Evolutionary conservation across 2,113 vertebrate genomes (phyloP).

Genomic region (Channa maculata): DNA sequence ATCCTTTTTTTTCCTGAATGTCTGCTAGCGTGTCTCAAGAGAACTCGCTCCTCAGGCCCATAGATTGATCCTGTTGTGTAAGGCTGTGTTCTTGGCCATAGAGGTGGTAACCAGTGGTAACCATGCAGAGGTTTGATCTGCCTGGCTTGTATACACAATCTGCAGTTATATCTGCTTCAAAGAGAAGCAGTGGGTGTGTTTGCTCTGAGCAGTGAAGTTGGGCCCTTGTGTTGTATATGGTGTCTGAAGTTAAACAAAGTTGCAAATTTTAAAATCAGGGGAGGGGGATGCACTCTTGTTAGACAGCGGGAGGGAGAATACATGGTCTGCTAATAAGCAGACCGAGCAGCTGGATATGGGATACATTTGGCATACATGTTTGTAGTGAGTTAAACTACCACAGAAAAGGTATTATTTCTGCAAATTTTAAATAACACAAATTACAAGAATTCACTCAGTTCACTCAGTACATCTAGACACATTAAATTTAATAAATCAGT

Average conservation of each 20-base stretch:
- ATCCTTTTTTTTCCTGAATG: constrained; percentile 15
- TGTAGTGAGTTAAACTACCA: too few relatives aligned
- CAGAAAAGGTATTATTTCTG: too few relatives aligned
- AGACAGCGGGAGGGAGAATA: neutral
- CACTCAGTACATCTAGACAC: too few relatives aligned
- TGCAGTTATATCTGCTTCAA: constrained; percentile 58
- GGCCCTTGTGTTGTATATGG: constrained; percentile 23
- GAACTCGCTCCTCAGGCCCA: constrained; percentile 21
- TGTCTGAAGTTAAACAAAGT: constrained; percentile 33
- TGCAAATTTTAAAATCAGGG: constrained; percentile 4
- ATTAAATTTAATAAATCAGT: too few relatives aligned
- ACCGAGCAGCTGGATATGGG: neutral
- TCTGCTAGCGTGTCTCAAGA: constrained; percentile 22
- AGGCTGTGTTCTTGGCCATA: constrained; percentile 48
- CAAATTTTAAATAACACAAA: too few relatives aligned
- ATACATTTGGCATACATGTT: too few relatives aligned
- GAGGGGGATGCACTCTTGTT: neutral
- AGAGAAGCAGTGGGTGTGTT: constrained; percentile 47
- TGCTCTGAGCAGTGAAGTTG: constrained; percentile 20
- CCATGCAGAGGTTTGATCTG: constrained; percentile 42
- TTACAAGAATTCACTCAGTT: too few relatives aligned
- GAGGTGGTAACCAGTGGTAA: constrained; percentile 68
- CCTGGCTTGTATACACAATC: constrained; percentile 48
- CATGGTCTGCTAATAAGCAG: neutral
- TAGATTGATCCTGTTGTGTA: constrained; percentile 46